Evolutionary conservation across 1,140 invertebrate species (phyloP), one percentile per base, ranked within the genome.

Genomic region (Ephestia elutella): DNA sequence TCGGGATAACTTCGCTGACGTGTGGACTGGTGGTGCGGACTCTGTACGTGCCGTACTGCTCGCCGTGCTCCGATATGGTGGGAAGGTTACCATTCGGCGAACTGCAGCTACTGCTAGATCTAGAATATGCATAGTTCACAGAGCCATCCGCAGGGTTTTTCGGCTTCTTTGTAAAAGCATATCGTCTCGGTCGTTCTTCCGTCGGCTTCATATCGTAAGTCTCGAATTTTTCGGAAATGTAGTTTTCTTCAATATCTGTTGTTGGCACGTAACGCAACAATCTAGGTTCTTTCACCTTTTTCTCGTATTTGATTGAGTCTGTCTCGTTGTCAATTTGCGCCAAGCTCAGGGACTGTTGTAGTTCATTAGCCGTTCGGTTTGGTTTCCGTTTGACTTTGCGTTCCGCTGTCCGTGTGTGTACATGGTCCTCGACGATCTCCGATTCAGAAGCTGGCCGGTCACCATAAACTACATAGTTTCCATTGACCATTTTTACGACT

Each of bases 131-230:
- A 60, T 88, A 88, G 58, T 88, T 85, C 0, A 82, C 64, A 13
- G 85, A 85, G n/a, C 86, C 86, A 57, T 88, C 86, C 2, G 78
- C 55, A 9, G 82, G 82, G 55, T 88, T 86, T 60, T 81, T 85
- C 0, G 82, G 78, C 49, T 86, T 88, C 63, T 88, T 88, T n/a
- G 74, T 78, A 56, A 84, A 88, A 13, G 75, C 70, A 35, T 86
- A 78, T 32, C 80, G 63, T 21, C 78, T 73, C 7, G 80, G 75
- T 21, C 69, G 70, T 25, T 86, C 80, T 18, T 82, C 83, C 0
- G 79, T 68, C 11, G 79, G 70, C 44, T 81, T 81, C 25, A 84
- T 63, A 57, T 86, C 83, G 25, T 84, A 86, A 0, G 80, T 86
- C 60, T 88, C 86, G 53, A 81, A 86, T 49, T 84, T 85, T 54